Evolutionary conservation across 2,888 invertebrate species (phyloP).

Genomic region (Drosophila falleni): DNA sequence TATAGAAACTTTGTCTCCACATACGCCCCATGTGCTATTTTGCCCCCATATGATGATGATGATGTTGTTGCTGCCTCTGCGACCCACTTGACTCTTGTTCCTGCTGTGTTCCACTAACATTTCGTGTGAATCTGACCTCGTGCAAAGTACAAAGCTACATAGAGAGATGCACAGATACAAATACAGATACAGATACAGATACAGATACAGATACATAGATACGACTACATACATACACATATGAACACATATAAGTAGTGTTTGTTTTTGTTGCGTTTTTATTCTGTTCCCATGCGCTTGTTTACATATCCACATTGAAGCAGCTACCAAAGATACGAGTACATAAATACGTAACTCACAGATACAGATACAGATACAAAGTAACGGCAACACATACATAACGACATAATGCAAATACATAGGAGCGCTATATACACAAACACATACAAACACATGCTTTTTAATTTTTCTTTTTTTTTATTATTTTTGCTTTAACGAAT

Average conservation of each 20-base stretch:
- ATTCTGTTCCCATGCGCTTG: constrained; percentile 12
- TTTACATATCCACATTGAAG: constrained; percentile 16
- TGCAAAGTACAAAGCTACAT: constrained; percentile 27
- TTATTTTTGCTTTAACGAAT: constrained; percentile 35
- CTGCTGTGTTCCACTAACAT: constrained; percentile 31
- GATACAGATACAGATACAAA: constrained; percentile 1
- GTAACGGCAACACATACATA: constrained; percentile 14
- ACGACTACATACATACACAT: constrained; percentile 3
- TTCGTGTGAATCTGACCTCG: constrained; percentile 50
- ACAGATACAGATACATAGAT: constrained; percentile 6
- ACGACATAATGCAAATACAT: constrained; percentile 38
- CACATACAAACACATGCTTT: constrained; percentile 19
- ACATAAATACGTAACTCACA: constrained; percentile 7
- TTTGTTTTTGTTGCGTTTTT: constrained; percentile 16
- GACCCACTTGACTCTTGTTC: constrained; percentile 23
- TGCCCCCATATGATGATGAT: neutral
- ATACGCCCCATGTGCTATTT: neutral
- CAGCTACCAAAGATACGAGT: constrained; percentile 22
- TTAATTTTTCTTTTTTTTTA: constrained; percentile 19
- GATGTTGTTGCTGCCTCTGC: neutral
- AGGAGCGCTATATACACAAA: constrained; percentile 6
- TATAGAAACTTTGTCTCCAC: neutral
- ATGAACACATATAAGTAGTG: constrained; percentile 1
- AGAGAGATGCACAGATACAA: constrained; percentile 20
- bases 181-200: constrained; percentile 11